Evolutionary conservation across 2,888 invertebrate species (phyloP), one percentile per base, ranked within the genome.

Genomic region (Pseudococcus jackbeardsleyi): DNA sequence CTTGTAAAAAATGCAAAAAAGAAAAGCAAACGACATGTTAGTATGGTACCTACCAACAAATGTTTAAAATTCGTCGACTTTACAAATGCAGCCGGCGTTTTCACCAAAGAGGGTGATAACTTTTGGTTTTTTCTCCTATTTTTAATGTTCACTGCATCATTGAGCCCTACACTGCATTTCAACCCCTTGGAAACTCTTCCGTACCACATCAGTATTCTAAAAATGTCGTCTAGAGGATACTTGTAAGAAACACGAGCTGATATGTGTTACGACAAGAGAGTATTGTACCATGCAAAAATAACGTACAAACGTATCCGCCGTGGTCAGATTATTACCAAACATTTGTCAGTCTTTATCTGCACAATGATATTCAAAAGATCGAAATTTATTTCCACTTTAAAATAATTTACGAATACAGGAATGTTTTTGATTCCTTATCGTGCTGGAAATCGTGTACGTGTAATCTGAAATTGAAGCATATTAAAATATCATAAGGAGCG

Each of bases 21-120:
- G 33, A 72, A 19, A 64, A 64, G 33, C 26, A 33, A 72, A 72
- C 17, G 33, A 72, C 17, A 72, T 17, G 72, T 33, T 6, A 4
- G 19, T 17, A 33, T 72, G n/a, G n/a, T n/a, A n/a, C n/a, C n/a
- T n/a, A 26, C 2, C 3, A 8, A 17, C 33, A 33, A 72, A 72
- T 72, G 72, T 82, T 82, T 82, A 22, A 82, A 82, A 82, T 82
- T 82, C 79, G 17, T 8, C 33, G 33, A 82, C 79, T 82, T 79
- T 82, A 82, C 19, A 82, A 82, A 82, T 33, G 26, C 46, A 82
- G 46, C 46, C 46, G 79, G 46, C 46, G 79, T 82, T 46, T 46
- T 33, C 42, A 22, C 79, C 79, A 82, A 82, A 46, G 46, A 46
- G 46, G 46, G 46, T 82, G 79, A 82, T 46, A 82, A 82, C 79